phyloP scores from a whole-genome alignment of 2,113 vertebrate species.

The Forbesichthys papilliferus region DNA sequence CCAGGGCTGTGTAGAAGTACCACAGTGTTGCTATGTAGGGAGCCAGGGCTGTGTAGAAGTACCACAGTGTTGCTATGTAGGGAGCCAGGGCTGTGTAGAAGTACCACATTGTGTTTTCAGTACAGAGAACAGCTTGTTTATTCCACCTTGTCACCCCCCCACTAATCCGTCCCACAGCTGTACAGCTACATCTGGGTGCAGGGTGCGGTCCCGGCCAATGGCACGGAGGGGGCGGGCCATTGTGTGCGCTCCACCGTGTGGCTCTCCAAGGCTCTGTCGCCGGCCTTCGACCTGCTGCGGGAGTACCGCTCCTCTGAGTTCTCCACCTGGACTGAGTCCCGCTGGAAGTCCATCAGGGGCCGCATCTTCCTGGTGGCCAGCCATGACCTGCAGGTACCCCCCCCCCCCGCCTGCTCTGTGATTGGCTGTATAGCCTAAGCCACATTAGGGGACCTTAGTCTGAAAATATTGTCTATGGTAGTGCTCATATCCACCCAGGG shows the following conservation, averaged over 20 bases:
- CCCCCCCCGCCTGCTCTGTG: background rate
- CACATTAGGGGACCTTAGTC: too few species aligned
- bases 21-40: too few species aligned
- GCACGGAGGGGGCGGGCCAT: constrained; percentile 59
- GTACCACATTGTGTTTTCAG: too few species aligned
- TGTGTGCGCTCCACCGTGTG: constrained; percentile 81
- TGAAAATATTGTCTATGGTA: too few species aligned
- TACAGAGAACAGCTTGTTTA: too few species aligned
- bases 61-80: too few species aligned
- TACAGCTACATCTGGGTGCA: constrained; percentile 86
- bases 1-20: too few species aligned
- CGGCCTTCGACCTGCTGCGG: constrained; percentile 84
- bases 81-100: too few species aligned
- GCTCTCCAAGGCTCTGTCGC: constrained; percentile 79
- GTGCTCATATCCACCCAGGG: too few species aligned
- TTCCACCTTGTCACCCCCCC: background rate
- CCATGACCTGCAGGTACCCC: constrained; percentile 87
- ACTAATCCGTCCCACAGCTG: constrained; percentile 64
- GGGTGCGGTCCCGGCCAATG: constrained; percentile 75
- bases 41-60: too few species aligned
- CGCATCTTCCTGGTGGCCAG: constrained; percentile 92
- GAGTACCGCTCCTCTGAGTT: constrained; percentile 85
- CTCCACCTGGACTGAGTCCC: constrained; percentile 94
- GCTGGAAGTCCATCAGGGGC: constrained; percentile 89
- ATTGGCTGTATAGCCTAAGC: too few species aligned